Percentiles rank a stretch among this genome's conserved stretches.
phyloP scores from a whole-genome alignment of 2,113 vertebrate species.

The Talpa occidentalis region DNA sequence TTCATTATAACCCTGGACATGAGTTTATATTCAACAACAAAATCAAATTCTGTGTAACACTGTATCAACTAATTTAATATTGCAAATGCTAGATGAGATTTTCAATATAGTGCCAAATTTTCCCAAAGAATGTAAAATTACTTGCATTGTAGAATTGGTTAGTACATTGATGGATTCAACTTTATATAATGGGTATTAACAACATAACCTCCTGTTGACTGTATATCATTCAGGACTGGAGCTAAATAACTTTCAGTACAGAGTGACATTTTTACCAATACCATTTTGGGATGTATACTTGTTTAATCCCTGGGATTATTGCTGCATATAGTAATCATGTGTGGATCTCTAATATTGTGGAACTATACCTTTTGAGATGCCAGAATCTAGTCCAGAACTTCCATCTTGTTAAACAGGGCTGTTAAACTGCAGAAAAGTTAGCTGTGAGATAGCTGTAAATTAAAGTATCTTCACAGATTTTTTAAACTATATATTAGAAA shows the following conservation, averaged over 20 bases:
- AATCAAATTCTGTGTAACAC: not conserved
- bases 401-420: not conserved
- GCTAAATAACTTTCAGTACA: not conserved
- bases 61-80: not conserved
- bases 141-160: not conserved
- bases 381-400: not conserved
- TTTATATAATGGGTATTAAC: not conserved
- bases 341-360: not conserved
- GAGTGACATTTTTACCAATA: not conserved
- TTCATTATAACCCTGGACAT: not conserved
- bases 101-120: not conserved
- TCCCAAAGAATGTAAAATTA: not conserved
- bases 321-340: not conserved
- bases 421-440: conserved; percentile 8
- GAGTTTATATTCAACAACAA: not conserved
- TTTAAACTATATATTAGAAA: not conserved
- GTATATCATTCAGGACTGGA: not conserved
- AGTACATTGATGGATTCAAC: not conserved
- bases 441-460: not conserved
- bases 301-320: not conserved
- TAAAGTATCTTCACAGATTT: not conserved
- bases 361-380: not conserved
- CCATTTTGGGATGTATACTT: not conserved
- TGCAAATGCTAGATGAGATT: conserved; percentile 22
- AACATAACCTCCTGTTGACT: not conserved